A percentile compares a stretch with the other conserved stretches of the same genome.
These are phyloP conservation scores for Sapajus apella DNA, from an alignment of 2,113 vertebrate genomes.

Conservation along the genomic window DNA sequence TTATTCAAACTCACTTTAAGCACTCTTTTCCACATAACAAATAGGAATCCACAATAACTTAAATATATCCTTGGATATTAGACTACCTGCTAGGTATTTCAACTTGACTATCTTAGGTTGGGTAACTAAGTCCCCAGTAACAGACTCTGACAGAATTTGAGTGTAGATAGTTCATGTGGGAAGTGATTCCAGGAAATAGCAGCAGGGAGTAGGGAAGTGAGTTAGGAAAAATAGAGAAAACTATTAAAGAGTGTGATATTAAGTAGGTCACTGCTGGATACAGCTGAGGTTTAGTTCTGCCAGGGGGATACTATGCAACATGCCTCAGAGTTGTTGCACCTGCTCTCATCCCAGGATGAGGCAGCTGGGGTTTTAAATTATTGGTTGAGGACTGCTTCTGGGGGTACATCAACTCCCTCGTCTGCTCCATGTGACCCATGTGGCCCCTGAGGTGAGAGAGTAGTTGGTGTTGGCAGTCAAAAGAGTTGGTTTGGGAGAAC, in stretches of 20 bases:
- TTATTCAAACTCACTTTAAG: background rate
- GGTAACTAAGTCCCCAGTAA: background rate
- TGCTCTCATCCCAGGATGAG: background rate
- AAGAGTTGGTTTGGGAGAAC: background rate
- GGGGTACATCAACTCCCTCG: background rate
- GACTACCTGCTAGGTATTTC: background rate
- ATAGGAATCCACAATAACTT: background rate
- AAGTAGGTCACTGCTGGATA: background rate
- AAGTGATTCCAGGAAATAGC: background rate
- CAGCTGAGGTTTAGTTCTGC: background rate
- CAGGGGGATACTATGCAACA: fast-evolving
- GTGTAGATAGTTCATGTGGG: background rate
- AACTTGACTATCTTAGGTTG: background rate
- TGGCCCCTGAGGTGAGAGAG: background rate
- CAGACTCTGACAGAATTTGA: background rate
- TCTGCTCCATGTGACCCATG: background rate
- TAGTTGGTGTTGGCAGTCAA: background rate
- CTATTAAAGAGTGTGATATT: background rate
- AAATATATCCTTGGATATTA: background rate
- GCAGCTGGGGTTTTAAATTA: background rate
- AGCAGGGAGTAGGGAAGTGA: background rate
- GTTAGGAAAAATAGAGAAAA: background rate
- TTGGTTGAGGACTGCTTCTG: background rate
- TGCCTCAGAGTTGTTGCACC: background rate
- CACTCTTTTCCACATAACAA: background rate